These are phyloP conservation scores for Stylophora pistillata DNA, from an alignment of 64 coral and sea anemone species.

Conservation along the genomic window DNA sequence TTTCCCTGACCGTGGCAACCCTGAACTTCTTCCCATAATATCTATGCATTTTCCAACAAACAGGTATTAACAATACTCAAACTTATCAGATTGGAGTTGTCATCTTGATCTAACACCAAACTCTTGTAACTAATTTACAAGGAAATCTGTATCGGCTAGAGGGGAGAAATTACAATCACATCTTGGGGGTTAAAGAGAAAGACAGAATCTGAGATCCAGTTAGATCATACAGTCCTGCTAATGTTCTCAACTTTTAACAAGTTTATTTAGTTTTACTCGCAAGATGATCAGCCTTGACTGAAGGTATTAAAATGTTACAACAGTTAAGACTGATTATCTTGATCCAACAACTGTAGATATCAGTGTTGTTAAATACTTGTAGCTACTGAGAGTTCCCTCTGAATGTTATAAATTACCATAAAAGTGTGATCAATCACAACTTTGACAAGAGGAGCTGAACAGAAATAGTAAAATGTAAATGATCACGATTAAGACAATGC, in stretches of 20 bases:
- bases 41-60: too few relatives aligned
- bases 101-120: too few relatives aligned
- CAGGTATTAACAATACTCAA: too few relatives aligned
- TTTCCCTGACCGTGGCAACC: constrained; percentile 57
- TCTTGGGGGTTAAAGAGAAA: too few relatives aligned
- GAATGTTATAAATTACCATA: constrained; percentile 14
- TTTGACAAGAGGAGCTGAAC: not conserved
- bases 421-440: not conserved
- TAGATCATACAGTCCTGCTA: too few relatives aligned
- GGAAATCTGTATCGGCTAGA: too few relatives aligned
- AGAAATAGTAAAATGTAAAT: too few relatives aligned
- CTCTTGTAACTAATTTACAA: too few relatives aligned
- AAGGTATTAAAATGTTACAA: not conserved
- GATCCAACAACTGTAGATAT: not conserved
- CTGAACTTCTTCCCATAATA: not conserved
- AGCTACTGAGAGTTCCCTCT: not conserved
- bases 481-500: too few relatives aligned
- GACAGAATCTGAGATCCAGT: too few relatives aligned
- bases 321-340: not conserved
- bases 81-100: too few relatives aligned
- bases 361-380: not conserved
- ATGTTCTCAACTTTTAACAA: not conserved
- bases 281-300: not conserved
- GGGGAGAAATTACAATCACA: too few relatives aligned
- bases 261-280: not conserved